Conservation (phyloP, 2,113 vertebrate genomes). For the Chauna torquata region DNA sequence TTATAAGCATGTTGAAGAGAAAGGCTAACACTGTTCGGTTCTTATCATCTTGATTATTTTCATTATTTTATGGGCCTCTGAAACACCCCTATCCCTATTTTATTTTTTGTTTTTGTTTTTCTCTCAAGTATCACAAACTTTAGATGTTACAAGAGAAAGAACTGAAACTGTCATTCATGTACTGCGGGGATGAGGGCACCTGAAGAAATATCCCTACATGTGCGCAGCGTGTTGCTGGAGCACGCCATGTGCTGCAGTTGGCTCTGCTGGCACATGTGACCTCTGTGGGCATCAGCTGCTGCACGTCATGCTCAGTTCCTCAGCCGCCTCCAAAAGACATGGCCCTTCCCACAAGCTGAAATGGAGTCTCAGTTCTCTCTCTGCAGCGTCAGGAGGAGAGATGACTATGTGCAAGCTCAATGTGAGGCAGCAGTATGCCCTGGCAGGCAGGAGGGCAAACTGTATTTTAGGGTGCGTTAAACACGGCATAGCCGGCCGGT, state of each 20-base stretch:
- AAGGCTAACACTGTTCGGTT: not conserved
- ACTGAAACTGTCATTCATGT: not conserved
- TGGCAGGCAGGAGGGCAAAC: no score
- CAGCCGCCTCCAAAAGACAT: not conserved
- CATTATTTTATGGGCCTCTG: not conserved
- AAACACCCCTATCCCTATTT: not conserved
- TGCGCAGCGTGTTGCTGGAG: fast-evolving
- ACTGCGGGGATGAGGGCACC: not conserved
- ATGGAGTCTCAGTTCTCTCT: not conserved
- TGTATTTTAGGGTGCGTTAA: no score
- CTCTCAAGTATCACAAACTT: not conserved
- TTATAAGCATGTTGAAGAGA: not conserved
- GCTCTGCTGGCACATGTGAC: not conserved
- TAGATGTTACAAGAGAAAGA: not conserved
- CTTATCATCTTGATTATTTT: not conserved
- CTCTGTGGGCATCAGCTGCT: not conserved
- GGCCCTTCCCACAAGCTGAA: not conserved
- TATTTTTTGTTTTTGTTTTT: not conserved
- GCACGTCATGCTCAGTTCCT: not conserved
- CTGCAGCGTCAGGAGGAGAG: not conserved
- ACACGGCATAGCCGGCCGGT: no score
- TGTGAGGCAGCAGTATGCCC: no score
- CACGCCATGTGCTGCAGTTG: fast-evolving
- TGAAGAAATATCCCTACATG: fast-evolving
- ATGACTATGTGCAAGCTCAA: fast-evolving